Conservation (phyloP, 2,888 invertebrate genomes). For the Villa cingulata region DNA sequence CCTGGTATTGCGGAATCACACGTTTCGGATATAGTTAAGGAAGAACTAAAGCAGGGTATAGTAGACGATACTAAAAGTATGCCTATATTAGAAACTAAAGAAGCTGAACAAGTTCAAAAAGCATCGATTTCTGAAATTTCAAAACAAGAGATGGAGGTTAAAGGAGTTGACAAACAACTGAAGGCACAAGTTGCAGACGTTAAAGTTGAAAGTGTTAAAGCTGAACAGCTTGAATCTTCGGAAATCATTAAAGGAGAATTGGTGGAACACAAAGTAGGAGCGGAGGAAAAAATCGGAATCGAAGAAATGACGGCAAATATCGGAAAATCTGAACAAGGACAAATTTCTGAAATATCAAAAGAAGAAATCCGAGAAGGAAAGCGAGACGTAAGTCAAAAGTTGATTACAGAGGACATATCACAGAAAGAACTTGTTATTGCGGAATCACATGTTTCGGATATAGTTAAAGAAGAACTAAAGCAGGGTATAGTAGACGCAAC, state of each 20-base stretch:
- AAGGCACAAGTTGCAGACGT: not conserved
- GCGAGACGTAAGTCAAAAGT: not conserved
- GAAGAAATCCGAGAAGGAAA: not conserved
- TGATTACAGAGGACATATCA: too few species aligned
- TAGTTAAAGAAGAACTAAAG: not conserved
- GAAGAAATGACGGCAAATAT: not conserved
- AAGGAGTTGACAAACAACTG: not conserved
- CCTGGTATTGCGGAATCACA: too few species aligned
- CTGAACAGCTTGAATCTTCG: conserved; percentile 6
- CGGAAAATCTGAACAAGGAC: not conserved
- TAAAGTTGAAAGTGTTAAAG: too few species aligned
- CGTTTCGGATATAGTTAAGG: too few species aligned
- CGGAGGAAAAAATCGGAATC: too few species aligned
- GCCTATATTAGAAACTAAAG: too few species aligned
- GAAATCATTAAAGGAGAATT: conserved; percentile 6
- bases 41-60: not conserved
- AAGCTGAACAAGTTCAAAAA: not conserved
- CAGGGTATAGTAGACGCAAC: not conserved
- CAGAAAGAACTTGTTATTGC: conserved; percentile 5
- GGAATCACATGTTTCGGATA: not conserved
- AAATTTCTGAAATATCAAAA: conserved; percentile 9
- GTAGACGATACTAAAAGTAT: too few species aligned
- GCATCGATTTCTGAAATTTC: not conserved
- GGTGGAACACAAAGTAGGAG: not conserved
- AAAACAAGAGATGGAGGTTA: conserved; percentile 6